Base-by-base conservation (phyloP, 2,797 vertebrate species). In the Macropus fuliginosus region DNA sequence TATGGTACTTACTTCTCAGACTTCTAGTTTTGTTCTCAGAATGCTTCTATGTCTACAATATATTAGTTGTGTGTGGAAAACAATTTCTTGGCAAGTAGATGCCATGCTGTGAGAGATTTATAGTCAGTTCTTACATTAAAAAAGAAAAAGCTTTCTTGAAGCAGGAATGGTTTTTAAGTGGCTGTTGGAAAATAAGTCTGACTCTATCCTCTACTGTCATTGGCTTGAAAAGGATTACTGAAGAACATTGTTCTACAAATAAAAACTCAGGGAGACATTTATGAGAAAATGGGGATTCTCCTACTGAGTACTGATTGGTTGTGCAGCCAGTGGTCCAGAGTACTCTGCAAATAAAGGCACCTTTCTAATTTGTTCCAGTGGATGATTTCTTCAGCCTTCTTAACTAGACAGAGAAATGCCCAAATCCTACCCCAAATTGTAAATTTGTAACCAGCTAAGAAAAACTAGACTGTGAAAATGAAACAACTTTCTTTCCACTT, bases 191-290 rank as follows among this genome's bases (percentile, higher is more conserved):
- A 97, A 95, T 97, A 97, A 96, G 97, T 97, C 97, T 94, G 97
- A 97, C 95, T 97, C 91, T 46, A 94, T 28, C 95, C 97, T 94
- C 94, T 95, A 95, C 94, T 98, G 97, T 97, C 97, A 98, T 96
- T 93, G 52, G 90, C 12, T 94, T 94, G 93, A 91, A 97, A 97
- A 96, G 95, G 87, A 95, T 96, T 94, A 55, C 90, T 96, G 96
- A 93, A 96, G 55, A 94, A 97, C 95, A 97, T 97, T 97, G 97
- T 96, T 97, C 97, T 96, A 96, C 98, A 97, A 98, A 98, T 98
- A 98, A 98, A 95, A 94, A 92, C 96, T 74, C 98, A 98, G 98
- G 94, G 1, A 96, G 98, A 98, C 95, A 97, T 97, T 97, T 97
- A 97, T 96, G 96, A 98, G 98, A 97, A 98, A 98, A 92, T 55